A percentile compares a stretch with the other conserved stretches of the same genome.
phyloP scores from a whole-genome alignment of 2,797 vertebrate species.

The Chloroceryle amazona region DNA sequence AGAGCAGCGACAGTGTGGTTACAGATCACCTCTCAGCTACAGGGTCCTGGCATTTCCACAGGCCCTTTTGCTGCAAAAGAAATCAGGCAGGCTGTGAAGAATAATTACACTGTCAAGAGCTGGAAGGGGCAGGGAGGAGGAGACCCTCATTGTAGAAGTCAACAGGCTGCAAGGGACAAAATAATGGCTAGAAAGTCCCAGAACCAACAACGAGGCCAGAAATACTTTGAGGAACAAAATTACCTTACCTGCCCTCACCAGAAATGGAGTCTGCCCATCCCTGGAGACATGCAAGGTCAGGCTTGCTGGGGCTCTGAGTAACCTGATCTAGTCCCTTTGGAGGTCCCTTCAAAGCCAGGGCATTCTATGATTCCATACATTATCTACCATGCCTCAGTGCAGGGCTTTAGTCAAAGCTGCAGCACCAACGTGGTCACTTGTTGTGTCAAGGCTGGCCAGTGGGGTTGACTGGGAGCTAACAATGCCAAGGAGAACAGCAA shows the following conservation, averaged over 20 bases:
- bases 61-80: neutral
- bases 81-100: neutral
- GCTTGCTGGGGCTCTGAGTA: too few relatives aligned
- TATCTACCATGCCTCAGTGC: too few relatives aligned
- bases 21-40: neutral
- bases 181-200: neutral
- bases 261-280: neutral
- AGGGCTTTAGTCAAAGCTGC: neutral
- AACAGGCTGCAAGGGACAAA: neutral
- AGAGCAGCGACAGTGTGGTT: neutral
- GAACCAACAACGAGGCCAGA: neutral
- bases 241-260: neutral
- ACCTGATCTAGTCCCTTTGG: too few relatives aligned
- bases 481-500: fast-evolving
- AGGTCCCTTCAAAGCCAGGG: too few relatives aligned
- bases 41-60: neutral
- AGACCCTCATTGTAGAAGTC: neutral
- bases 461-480: neutral
- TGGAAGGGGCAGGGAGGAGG: neutral
- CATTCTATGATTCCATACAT: too few relatives aligned
- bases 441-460: fast-evolving
- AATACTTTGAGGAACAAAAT: neutral
- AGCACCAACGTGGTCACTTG: fast-evolving
- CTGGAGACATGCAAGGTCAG: too few relatives aligned
- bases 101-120: neutral